Percentiles rank a stretch among this genome's conserved stretches.
phyloP scores from a whole-genome alignment of 2,888 invertebrate species.

The Tenthredo distinguenda region DNA sequence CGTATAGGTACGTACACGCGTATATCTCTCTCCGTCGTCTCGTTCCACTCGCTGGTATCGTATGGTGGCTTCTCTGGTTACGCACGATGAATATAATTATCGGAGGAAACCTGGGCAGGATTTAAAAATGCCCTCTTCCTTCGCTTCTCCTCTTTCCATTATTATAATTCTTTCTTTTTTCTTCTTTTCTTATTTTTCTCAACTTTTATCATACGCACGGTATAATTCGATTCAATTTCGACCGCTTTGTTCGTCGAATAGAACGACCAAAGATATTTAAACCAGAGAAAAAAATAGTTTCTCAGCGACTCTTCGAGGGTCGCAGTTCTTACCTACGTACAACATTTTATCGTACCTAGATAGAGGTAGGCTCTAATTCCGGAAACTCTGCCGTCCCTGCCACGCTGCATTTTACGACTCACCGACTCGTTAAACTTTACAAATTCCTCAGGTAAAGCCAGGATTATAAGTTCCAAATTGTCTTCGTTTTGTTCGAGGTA shows the following conservation, averaged over 20 bases:
- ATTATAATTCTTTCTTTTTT: background rate
- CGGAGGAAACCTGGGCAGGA: background rate
- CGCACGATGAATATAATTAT: constrained; percentile 30
- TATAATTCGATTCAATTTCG: background rate
- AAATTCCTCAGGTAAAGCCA: background rate
- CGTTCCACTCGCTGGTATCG: constrained; percentile 54
- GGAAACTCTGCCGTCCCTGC: background rate
- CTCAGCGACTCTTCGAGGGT: no score
- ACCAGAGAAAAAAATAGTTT: background rate
- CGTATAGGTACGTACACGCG: background rate
- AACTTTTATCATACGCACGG: background rate
- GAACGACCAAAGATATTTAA: background rate
- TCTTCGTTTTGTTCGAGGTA: background rate
- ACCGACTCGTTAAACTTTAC: background rate
- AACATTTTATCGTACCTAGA: no score
- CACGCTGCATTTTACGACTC: background rate
- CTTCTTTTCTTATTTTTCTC: background rate
- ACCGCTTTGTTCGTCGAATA: background rate
- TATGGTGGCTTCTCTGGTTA: constrained; percentile 29
- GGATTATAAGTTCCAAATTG: background rate
- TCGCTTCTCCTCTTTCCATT: background rate
- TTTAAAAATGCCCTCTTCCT: background rate
- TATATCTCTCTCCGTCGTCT: constrained; percentile 40
- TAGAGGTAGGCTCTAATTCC: background rate
- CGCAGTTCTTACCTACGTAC: background rate